phyloP scores from a whole-genome alignment of 2,888 invertebrate genomes.

The Oasisia sp. region DNA sequence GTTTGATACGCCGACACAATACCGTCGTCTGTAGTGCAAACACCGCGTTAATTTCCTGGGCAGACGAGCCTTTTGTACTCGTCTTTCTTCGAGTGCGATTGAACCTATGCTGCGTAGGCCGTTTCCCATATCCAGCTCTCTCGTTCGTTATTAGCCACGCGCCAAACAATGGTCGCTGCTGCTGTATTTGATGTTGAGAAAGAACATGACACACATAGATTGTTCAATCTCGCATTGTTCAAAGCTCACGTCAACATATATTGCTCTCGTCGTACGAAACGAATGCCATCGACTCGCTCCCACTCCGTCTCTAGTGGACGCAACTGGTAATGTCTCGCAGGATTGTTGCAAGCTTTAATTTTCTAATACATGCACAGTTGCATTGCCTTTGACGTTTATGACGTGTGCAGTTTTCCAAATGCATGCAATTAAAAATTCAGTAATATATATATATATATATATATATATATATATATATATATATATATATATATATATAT shows the following conservation, averaged over 20 bases:
- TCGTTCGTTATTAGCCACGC: not conserved
- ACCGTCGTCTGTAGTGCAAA: not conserved
- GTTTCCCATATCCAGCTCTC: not conserved
- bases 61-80: not conserved
- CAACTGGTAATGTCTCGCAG: not conserved
- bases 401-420: too few relatives aligned
- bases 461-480: too few relatives aligned
- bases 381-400: not conserved
- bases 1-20: not conserved
- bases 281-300: not conserved
- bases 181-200: too few relatives aligned
- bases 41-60: not conserved
- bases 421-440: too few relatives aligned
- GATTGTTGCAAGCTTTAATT: not conserved
- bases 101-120: not conserved
- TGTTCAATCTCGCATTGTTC: too few relatives aligned
- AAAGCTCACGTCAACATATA: too few relatives aligned
- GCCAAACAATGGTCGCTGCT: not conserved
- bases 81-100: not conserved
- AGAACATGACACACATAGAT: too few relatives aligned
- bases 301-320: not conserved
- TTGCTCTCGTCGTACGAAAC: too few relatives aligned
- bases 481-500: too few relatives aligned
- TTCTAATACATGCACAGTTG: not conserved
- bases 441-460: too few relatives aligned